A percentile compares a stretch with the other conserved stretches of the same genome.
Conservation (phyloP, 2,113 vertebrate species). For the Anser cygnoides region DNA sequence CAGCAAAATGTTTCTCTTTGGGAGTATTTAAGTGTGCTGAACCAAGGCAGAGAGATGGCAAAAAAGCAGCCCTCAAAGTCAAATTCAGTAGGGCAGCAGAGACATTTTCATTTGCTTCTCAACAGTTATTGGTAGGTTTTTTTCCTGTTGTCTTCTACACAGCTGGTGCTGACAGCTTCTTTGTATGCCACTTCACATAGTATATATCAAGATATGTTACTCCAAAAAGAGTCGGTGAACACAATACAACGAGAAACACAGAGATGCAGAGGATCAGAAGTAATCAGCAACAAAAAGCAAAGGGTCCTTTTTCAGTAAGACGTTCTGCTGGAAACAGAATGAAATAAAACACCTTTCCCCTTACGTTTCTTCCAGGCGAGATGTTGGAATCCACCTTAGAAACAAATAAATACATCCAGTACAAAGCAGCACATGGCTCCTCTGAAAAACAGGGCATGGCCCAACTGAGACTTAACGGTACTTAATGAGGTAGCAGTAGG, state of each 20-base stretch:
- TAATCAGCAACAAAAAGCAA: neutral
- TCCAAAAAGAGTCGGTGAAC: neutral
- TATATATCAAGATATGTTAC: slow-evolving; percentile 14
- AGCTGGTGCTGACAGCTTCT: slow-evolving; percentile 19
- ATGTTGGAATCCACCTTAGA: neutral
- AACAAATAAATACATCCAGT: neutral
- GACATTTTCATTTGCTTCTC: neutral
- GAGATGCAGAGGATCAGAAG: neutral
- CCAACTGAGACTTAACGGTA: neutral
- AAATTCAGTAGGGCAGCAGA: neutral
- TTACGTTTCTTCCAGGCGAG: neutral
- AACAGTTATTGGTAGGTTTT: neutral
- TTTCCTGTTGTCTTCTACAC: neutral
- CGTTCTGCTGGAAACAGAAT: neutral
- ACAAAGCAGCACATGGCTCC: neutral
- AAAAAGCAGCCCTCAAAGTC: neutral
- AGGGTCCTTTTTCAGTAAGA: neutral
- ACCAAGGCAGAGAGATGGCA: neutral
- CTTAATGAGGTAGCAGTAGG: neutral
- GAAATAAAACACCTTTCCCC: rapidly evolving
- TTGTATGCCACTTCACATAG: neutral
- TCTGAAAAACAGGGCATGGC: neutral
- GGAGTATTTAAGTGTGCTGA: neutral
- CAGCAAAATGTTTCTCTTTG: neutral
- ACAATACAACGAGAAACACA: neutral